Evolutionary conservation across 1,140 invertebrate genomes (phyloP), one percentile per base, ranked within the genome.

Genomic region (Drosophila mauritiana): DNA sequence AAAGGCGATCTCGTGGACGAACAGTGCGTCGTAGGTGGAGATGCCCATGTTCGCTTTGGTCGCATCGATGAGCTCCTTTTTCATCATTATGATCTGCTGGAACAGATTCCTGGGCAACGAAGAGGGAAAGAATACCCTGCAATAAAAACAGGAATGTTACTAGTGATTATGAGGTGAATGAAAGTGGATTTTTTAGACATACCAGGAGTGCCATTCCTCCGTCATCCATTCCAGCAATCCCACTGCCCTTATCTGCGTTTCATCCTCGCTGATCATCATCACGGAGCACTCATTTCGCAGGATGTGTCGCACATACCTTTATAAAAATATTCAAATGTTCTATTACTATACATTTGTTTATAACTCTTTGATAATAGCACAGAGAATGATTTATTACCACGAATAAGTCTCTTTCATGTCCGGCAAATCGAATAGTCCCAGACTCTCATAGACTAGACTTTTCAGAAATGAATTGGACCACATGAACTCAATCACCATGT

Each of bases 201-300:
- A 74, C 78, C 83, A 88, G n/a, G 83, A 88, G 55, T 88, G 83
- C 83, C 83, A 88, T 0, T 77, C 76, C 1, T 89, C 84, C 3
- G 83, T 88, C 84, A 89, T 89, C 83, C 83, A 88, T 42, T 88
- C 83, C 1, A 88, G 75, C 15, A 88, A 52, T 1, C 52, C 84
- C 13, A 88, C 83, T 10, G 84, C 83, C 1, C 17, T 11, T 4
- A 88, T 80, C 34, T 76, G 12, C 3, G 80, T 88, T n/a, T 83
- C 84, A 4, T 62, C 69, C 40, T 62, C 40, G 48, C 61, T 73
- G n/a, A 88, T 45, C 79, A 88, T 70, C 83, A 88, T 88, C 3
- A 88, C 69, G 3, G 83, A 88, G 15, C 84, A 89, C 17, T 88
- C 83, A 20, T 88, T 88, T 1, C 52, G 55, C 20, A 88, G 39